Conservation (phyloP, 2,888 invertebrate genomes). For the Eristalinus sepulchralis region DNA sequence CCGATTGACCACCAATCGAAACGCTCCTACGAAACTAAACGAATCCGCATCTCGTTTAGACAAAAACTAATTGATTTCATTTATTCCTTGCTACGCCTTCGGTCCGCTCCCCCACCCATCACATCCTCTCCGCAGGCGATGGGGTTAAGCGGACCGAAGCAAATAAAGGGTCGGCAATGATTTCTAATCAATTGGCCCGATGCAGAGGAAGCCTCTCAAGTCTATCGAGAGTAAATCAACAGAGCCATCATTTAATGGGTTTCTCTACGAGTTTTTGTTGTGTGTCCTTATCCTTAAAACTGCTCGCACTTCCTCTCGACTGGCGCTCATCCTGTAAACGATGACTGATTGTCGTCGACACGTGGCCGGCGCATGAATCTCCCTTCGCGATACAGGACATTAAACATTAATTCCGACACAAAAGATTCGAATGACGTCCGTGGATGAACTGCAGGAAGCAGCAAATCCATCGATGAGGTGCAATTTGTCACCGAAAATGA, state of each 20-base stretch:
- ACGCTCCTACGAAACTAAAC: neutral
- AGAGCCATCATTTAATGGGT: neutral
- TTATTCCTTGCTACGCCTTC: conserved; percentile 7
- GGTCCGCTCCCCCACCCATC: neutral
- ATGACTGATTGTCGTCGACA: conserved; percentile 15
- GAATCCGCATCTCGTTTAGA: neutral
- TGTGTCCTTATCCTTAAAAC: neutral
- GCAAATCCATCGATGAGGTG: conserved; percentile 28
- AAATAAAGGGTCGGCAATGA: conserved; percentile 16
- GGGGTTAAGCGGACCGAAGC: conserved; percentile 32
- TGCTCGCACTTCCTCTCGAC: neutral
- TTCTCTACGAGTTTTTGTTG: neutral
- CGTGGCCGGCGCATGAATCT: conserved; percentile 44
- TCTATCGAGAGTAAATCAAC: neutral
- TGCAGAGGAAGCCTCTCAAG: neutral
- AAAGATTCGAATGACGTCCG: conserved; percentile 1
- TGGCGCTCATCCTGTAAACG: neutral
- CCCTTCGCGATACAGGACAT: conserved; percentile 24
- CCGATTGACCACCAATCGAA: neutral
- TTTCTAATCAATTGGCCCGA: conserved; percentile 34
- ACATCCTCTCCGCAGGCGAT: neutral
- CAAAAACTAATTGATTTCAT: conserved; percentile 31
- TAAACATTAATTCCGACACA: conserved; percentile 26
- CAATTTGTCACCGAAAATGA: conserved; percentile 55
- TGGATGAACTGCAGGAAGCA: neutral